A percentile compares a stretch with the other conserved stretches of the same genome.
These are phyloP conservation scores for Abrostola triplasia DNA, from an alignment of 2,888 invertebrate species.

Conservation along the genomic window DNA sequence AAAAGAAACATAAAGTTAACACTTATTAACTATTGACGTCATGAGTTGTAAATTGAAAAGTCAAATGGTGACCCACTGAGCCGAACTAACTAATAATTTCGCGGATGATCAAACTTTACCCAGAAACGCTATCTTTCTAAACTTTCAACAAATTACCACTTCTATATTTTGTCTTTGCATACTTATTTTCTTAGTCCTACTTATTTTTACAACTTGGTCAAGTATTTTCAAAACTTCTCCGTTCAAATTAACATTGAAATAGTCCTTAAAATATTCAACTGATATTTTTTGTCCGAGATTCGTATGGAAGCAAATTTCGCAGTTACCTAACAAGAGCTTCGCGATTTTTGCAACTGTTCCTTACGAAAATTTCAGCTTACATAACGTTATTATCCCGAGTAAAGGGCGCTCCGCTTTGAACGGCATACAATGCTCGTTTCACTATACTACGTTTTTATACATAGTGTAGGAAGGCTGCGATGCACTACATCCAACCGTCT, in stretches of 20 bases:
- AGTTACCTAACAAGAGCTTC: constrained; percentile 58
- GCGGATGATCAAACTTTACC: too few relatives aligned
- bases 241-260: constrained; percentile 35
- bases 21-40: too few relatives aligned
- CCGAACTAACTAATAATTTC: too few relatives aligned
- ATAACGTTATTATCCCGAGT: constrained; percentile 73
- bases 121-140: not conserved
- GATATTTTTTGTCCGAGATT: constrained; percentile 32
- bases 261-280: constrained; percentile 37
- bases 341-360: constrained; percentile 73
- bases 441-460: constrained; percentile 59
- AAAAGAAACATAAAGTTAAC: too few relatives aligned
- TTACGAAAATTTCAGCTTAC: constrained; percentile 73
- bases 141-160: not conserved
- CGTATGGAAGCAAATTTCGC: constrained; percentile 38
- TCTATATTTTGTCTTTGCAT: constrained; percentile 1
- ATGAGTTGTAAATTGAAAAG: too few relatives aligned
- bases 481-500: constrained; percentile 74
- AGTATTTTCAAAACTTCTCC: constrained; percentile 28
- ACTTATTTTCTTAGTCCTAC: constrained; percentile 4
- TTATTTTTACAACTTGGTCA: constrained; percentile 17
- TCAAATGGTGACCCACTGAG: too few relatives aligned
- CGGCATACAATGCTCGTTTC: constrained; percentile 72
- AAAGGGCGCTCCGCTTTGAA: constrained; percentile 69
- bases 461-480: constrained; percentile 70